A percentile compares a stretch with the other conserved stretches of the same genome.
These are phyloP conservation scores for Mesembrinibis cayennensis DNA, from an alignment of 2,113 vertebrate genomes.

Conservation along the genomic window DNA sequence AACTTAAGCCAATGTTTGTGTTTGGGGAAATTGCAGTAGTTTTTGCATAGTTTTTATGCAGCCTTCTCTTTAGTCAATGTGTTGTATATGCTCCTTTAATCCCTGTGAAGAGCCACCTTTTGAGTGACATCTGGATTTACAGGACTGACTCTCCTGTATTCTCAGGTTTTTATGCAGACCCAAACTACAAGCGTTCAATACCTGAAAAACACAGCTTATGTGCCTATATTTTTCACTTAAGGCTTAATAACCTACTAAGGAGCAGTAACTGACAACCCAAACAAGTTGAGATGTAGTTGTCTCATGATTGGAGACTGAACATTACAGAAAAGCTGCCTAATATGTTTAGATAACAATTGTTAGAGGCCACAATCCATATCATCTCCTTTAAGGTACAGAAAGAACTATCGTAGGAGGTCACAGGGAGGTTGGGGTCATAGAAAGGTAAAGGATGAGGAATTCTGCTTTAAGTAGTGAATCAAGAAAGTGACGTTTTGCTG, in stretches of 20 bases:
- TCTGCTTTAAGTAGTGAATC: neutral
- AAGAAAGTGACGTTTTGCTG: neutral
- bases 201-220: neutral
- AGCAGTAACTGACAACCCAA: neutral
- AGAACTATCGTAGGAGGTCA: neutral
- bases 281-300: neutral
- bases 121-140: neutral
- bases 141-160: neutral
- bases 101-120: neutral
- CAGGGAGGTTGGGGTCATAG: neutral
- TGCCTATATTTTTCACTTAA: neutral
- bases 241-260: neutral
- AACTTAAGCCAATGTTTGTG: neutral
- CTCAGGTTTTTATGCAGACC: neutral
- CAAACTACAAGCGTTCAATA: neutral
- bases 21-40: neutral
- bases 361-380: neutral
- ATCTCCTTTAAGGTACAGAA: neutral
- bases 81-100: neutral
- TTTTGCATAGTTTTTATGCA: neutral
- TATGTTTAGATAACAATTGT: neutral
- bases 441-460: neutral
- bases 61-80: neutral
- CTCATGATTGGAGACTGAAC: neutral
- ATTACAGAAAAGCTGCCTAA: neutral